Base-by-base conservation (phyloP, 2,113 vertebrate genomes). In the Phylloscopus whistleri region DNA sequence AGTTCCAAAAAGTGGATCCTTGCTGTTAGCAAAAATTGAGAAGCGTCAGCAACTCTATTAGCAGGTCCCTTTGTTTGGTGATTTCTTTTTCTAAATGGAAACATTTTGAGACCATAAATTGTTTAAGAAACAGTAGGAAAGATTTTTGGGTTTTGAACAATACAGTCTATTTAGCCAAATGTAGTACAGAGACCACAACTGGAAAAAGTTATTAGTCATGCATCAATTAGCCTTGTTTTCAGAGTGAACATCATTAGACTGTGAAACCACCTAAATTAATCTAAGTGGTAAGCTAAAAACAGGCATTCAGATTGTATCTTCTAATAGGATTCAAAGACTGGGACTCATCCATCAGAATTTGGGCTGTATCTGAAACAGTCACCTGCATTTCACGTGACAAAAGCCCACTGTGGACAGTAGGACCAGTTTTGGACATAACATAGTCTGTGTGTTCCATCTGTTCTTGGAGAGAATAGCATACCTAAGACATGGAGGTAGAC, bases 91-190 rank as follows among this genome's bases (percentile, higher is more conserved):
- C 68, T 60, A 58, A 75, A 91, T 85, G 52, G 75, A 95, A 90
- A 93, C 28, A 87, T 84, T 91, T 74, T 3, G 17, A 79, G 58
- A 72, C 39, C 28, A 62, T 95, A 84, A 94, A 78, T 84, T 87
- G 23, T 66, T 94, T 73, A 66, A 82, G 77, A 82, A 94, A 83
- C 74, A 87, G 89, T 91, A 76, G 93, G 91, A 79, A 83, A 97
- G 41, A 64, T 68, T 94, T 94, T 22, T 17, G 43, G 39, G 33
- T 77, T 95, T 95, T 76, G 58, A 93, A 93, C 89, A 94, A 94
- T 78, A 28, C 0, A 4, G n/a, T 73, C 69, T 73, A 30, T 79
- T 87, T 76, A 94, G 49, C 70, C 84, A 96, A 93, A 89, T 87
- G 43, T 35, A 69, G 62, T 80, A 53, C 82, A 78, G 52, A 91